Percentiles rank a stretch among this genome's conserved stretches.
These are phyloP conservation scores for Panthera uncia DNA, from an alignment of 2,113 vertebrate genomes.

Conservation along the genomic window DNA sequence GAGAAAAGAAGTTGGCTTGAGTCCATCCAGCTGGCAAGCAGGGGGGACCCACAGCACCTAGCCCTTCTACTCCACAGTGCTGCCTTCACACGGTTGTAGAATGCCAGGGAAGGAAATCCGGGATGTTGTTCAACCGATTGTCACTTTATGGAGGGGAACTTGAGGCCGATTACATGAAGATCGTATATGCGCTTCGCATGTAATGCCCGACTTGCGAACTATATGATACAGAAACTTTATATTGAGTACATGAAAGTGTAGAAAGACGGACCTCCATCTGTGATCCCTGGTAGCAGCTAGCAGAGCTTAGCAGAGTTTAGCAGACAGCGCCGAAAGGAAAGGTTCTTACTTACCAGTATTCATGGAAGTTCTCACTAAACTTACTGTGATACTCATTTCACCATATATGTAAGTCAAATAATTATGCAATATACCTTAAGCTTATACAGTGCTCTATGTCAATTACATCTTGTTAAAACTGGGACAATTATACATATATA, in stretches of 20 bases:
- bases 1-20: background rate
- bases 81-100: background rate
- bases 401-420: background rate
- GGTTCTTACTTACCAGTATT: background rate
- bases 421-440: background rate
- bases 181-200: background rate
- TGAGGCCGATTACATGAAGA: background rate
- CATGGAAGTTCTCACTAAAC: background rate
- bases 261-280: background rate
- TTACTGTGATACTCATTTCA: background rate
- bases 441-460: background rate
- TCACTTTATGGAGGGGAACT: background rate
- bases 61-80: no score
- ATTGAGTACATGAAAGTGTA: background rate
- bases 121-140: background rate
- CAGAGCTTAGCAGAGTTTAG: background rate
- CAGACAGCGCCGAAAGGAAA: background rate
- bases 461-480: background rate
- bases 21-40: background rate
- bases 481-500: background rate
- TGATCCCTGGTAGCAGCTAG: background rate
- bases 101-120: background rate
- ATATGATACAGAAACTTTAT: background rate
- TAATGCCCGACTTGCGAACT: background rate
- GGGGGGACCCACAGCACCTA: background rate